Evolutionary conservation across 30 jellyfish, hydroid and myxozoan genomes (phyloP).

Genomic region (Aurelia aurita): DNA sequence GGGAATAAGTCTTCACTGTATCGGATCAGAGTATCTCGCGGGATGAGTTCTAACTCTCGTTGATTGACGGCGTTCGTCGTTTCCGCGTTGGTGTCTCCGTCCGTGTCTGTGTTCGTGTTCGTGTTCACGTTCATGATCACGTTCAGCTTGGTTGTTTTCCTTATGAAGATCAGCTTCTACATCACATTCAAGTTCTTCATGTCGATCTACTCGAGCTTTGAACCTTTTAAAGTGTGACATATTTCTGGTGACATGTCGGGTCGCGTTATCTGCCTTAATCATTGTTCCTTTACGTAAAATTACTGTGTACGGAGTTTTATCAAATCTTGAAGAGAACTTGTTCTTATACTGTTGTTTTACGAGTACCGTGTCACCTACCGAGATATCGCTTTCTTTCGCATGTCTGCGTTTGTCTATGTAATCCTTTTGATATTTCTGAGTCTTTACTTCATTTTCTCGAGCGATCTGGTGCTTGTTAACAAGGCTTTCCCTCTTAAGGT

Average conservation of each 20-base stretch:
- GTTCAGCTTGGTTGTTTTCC: too few relatives aligned
- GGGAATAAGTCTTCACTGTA: constrained; percentile 5
- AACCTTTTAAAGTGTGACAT: not conserved
- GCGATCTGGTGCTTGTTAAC: constrained; percentile 35
- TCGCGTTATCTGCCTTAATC: constrained; percentile 19
- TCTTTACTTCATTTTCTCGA: constrained; percentile 19
- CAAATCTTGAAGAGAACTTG: too few relatives aligned
- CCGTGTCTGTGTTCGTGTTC: too few relatives aligned
- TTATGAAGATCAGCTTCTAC: too few relatives aligned
- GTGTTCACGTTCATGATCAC: too few relatives aligned
- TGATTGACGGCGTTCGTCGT: not conserved
- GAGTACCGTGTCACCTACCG: too few relatives aligned
- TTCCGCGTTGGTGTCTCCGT: not conserved
- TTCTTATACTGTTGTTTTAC: too few relatives aligned
- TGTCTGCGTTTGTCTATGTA: too few relatives aligned
- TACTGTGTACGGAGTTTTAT: constrained; percentile 20
- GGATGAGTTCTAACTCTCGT: constrained; percentile 9
- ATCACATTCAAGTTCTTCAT: too few relatives aligned
- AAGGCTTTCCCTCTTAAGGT: too few relatives aligned
- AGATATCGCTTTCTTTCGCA: too few relatives aligned
- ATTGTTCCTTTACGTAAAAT: constrained; percentile 20
- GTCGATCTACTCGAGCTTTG: too few relatives aligned
- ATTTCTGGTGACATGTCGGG: not conserved
- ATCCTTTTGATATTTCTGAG: constrained; percentile 52
- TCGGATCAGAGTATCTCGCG: not conserved